Percentiles rank a stretch among this genome's conserved stretches.
phyloP scores from a whole-genome alignment of 1,140 invertebrate genomes.

The Colletes latitarsis region DNA sequence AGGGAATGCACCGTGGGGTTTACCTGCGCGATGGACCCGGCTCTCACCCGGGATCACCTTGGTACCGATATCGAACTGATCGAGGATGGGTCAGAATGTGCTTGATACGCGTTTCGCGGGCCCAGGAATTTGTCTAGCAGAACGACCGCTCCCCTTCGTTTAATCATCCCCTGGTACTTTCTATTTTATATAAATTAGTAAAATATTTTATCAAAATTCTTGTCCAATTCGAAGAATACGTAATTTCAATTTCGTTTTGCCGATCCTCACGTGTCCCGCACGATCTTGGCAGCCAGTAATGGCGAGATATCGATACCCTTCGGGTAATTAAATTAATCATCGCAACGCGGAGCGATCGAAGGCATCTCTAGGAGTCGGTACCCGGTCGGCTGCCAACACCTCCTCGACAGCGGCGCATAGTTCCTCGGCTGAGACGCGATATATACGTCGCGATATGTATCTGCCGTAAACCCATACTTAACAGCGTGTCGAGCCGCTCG shows the following conservation, averaged over 20 bases:
- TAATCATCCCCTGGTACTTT: too few relatives aligned
- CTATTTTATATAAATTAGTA: too few relatives aligned
- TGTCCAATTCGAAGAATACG: too few relatives aligned
- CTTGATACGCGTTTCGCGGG: not conserved
- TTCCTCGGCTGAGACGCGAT: constrained; percentile 58
- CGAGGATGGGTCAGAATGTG: not conserved
- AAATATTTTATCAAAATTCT: too few relatives aligned
- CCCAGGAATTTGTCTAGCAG: not conserved
- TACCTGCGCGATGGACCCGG: constrained; percentile 36
- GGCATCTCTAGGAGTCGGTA: constrained; percentile 5
- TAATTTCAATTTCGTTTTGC: not conserved
- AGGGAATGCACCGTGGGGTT: constrained; percentile 34
- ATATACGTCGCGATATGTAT: constrained; percentile 67
- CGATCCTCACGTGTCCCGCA: not conserved
- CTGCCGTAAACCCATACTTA: constrained; percentile 68
- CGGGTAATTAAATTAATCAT: constrained; percentile 40
- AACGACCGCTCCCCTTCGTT: not conserved
- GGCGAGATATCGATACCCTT: not conserved
- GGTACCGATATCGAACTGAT: constrained; percentile 27
- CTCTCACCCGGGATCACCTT: constrained; percentile 4
- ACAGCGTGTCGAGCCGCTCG: constrained; percentile 63
- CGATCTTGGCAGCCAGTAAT: not conserved
- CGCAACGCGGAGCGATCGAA: not conserved
- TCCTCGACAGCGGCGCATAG: constrained; percentile 57
- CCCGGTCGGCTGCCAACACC: constrained; percentile 45